Evolutionary conservation across 2,888 invertebrate species (phyloP), one percentile per base, ranked within the genome.

Genomic region (Drosophila fungiperda): DNA sequence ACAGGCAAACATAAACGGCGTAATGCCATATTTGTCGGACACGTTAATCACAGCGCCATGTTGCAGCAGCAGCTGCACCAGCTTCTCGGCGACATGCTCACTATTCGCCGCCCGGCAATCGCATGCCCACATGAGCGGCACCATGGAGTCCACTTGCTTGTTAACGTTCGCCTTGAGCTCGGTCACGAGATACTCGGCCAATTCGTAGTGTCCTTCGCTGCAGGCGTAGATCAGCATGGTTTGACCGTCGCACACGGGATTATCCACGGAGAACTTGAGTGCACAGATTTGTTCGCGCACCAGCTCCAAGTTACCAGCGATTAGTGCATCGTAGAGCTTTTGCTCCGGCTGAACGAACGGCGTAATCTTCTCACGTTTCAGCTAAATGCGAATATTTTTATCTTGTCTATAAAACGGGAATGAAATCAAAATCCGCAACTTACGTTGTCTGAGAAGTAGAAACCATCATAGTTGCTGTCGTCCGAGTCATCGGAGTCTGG

Each of bases 1-100:
- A 35, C 93, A 92, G 23, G 93, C 93, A 9, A 89, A 70, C 92
- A 93, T 93, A 60, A 93, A 90, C 0, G 93, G 91, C 3, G 93
- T 93, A 20, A 85, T 86, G 3, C 93, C 93, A 52, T 81, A 92
- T 60, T 91, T 92, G 62, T 93, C 91, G 0, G 92, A 88, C 0
- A 91, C 82, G 74, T 93, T 93, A 9, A 93, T 76, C 1, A 90
- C 82, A 6, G 92, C 92, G 2, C 87, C 92, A 33, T 91, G 71
- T 1, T 71, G 60, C 0, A 92, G 52, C n/a, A 93, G 66, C 2
- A 92, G 48, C 12, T 85, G 68, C 1, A 91, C 91, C 33, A 93
- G 76, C 53, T 82, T 77, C 17, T 88, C 83, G 0, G 87, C 85
- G 23, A 80, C 60, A 12, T 78, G 15, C 0, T 73, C 33, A n/a